phyloP scores from a whole-genome alignment of 2,888 invertebrate genomes.

The Aradus depressus region DNA sequence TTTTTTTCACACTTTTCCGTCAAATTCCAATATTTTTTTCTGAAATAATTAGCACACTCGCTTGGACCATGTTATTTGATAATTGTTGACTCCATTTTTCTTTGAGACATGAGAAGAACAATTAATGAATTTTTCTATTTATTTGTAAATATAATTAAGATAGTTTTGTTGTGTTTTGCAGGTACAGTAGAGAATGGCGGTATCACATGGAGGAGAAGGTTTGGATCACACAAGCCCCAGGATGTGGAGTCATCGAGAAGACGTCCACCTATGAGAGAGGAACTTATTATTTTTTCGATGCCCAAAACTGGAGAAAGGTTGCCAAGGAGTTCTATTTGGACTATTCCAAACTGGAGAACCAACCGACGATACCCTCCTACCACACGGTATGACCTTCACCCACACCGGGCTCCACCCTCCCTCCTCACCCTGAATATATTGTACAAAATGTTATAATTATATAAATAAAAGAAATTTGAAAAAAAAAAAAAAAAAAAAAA shows the following conservation, averaged over 20 bases:
- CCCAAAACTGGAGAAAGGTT: constrained; percentile 97
- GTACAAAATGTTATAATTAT: constrained; percentile 19
- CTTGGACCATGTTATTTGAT: no score
- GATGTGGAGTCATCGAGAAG: constrained; percentile 88
- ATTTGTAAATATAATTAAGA: no score
- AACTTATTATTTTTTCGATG: constrained; percentile 99
- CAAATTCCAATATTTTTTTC: no score
- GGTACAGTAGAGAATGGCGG: constrained; percentile 97
- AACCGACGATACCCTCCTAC: constrained; percentile 57
- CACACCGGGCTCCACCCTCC: constrained; percentile 11
- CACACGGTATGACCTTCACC: constrained; percentile 29
- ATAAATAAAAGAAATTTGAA: no score
- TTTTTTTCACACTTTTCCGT: no score
- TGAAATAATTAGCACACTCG: no score
- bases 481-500: no score
- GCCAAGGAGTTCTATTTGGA: constrained; percentile 98
- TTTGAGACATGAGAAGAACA: no score
- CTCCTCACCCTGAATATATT: constrained; percentile 17
- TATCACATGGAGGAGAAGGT: constrained; percentile 99
- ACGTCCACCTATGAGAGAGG: constrained; percentile 94
- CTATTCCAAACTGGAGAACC: constrained; percentile 95
- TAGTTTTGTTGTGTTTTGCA: no score
- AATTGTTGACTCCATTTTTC: no score
- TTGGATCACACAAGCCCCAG: constrained; percentile 96
- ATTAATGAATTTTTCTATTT: no score